Conservation (phyloP, 2,113 vertebrate genomes). For the Myotis davidii region DNA sequence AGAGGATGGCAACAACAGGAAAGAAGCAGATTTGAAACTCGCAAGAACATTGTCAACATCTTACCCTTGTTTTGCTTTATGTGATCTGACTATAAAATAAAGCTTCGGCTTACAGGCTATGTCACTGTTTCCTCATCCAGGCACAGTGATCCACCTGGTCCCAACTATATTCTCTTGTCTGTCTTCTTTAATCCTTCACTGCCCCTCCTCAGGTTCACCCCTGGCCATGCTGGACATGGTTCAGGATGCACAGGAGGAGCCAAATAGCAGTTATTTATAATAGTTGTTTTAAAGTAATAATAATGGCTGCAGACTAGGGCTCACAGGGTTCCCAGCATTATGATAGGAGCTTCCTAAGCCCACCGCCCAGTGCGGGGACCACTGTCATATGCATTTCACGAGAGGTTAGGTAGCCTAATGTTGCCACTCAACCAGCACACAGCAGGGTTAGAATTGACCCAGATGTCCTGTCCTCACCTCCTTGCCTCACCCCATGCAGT, state of each 20-base stretch:
- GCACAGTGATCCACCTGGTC: too few species aligned
- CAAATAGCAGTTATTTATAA: background rate
- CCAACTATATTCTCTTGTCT: too few species aligned
- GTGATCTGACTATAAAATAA: too few species aligned
- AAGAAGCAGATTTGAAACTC: too few species aligned
- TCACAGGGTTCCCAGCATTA: background rate
- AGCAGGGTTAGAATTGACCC: background rate
- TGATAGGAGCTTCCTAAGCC: background rate
- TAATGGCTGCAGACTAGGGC: background rate
- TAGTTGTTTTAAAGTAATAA: background rate
- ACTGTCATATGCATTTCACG: accelerated
- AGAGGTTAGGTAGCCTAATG: background rate
- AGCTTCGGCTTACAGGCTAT: too few species aligned
- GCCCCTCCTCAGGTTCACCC: too few species aligned
- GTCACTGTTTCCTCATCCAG: too few species aligned
- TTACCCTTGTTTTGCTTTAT: too few species aligned
- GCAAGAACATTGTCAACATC: too few species aligned
- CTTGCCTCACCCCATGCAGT: background rate
- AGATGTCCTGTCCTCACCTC: background rate
- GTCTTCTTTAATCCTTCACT: too few species aligned
- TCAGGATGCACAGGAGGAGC: background rate
- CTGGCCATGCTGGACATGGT: too few species aligned
- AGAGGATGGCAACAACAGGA: too few species aligned
- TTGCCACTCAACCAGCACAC: background rate
- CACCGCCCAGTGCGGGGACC: accelerated